phyloP scores from a whole-genome alignment of 2,797 vertebrate species.

The Gymnodraco acuticeps region DNA sequence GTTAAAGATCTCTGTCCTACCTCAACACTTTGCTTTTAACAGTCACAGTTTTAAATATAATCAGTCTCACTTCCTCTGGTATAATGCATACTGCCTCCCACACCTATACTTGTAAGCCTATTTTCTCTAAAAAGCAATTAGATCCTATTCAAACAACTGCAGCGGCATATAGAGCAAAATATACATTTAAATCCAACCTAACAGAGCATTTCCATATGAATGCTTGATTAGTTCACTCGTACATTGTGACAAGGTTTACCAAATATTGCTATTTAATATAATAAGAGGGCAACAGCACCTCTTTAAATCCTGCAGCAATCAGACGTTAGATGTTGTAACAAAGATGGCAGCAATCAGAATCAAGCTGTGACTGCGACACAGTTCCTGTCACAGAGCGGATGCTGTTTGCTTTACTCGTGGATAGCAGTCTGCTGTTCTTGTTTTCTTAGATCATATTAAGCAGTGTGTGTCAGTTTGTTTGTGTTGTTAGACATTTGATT shows the following conservation, averaged over 20 bases:
- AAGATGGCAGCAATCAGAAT: constrained; percentile 57
- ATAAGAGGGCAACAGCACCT: constrained; percentile 7
- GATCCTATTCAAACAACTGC: constrained; percentile 4
- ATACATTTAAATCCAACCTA: background rate
- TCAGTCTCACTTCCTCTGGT: constrained; percentile 35
- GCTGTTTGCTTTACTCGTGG: constrained; percentile 36
- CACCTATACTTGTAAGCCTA: background rate
- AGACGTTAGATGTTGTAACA: constrained; percentile 43
- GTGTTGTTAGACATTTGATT: constrained; percentile 32
- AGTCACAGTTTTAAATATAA: constrained; percentile 51
- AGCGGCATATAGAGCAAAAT: background rate
- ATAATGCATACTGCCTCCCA: constrained; percentile 40
- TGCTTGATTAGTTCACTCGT: background rate
- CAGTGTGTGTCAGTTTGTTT: constrained; percentile 33
- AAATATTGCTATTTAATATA: background rate
- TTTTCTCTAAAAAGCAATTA: constrained; percentile 10
- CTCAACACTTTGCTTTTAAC: constrained; percentile 52
- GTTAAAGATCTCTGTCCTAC: constrained; percentile 43
- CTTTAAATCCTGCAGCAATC: constrained; percentile 42
- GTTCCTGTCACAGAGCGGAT: constrained; percentile 43
- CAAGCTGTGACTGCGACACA: constrained; percentile 55
- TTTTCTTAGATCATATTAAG: constrained; percentile 44
- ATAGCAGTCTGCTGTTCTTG: constrained; percentile 50
- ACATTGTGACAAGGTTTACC: background rate
- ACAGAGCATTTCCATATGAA: background rate